These are phyloP conservation scores for Tarsius wallacei DNA, from an alignment of 2,797 vertebrate species.

Conservation along the genomic window DNA sequence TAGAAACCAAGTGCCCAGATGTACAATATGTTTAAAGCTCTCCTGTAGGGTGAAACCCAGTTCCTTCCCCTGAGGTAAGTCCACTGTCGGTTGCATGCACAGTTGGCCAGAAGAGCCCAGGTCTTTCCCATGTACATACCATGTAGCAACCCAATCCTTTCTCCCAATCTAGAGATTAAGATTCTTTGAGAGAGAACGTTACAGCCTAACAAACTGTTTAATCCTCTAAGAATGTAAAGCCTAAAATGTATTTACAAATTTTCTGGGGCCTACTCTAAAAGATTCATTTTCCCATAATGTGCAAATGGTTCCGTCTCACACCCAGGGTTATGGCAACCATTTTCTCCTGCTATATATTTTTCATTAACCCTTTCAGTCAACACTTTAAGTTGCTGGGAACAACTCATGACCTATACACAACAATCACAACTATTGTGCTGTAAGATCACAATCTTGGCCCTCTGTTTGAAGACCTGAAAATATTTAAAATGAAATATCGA, in stretches of 20 bases:
- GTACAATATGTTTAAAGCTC: conserved; percentile 62
- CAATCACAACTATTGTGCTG: conserved; percentile 30
- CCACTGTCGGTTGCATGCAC: neutral
- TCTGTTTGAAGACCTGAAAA: conserved; percentile 41
- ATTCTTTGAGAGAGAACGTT: conserved; percentile 41
- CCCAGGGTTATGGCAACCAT: neutral
- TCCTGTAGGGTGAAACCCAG: conserved; percentile 37
- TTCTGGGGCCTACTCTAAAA: conserved; percentile 45
- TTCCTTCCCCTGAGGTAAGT: neutral
- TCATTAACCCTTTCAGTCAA: neutral
- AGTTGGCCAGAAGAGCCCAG: conserved; percentile 3
- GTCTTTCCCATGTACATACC: neutral
- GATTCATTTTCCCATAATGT: conserved; percentile 40
- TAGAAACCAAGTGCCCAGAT: conserved; percentile 52
- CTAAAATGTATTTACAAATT: conserved; percentile 2
- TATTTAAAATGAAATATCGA: neutral
- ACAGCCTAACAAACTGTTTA: conserved; percentile 63
- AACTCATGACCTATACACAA: neutral
- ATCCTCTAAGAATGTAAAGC: conserved; percentile 64
- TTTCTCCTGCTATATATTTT: conserved; percentile 5
- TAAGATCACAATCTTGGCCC: conserved; percentile 3
- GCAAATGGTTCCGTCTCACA: neutral
- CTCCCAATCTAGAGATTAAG: conserved; percentile 37
- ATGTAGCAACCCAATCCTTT: conserved; percentile 20
- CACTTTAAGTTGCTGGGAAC: conserved; percentile 13